Percentiles rank a stretch among this genome's conserved stretches.
phyloP scores from a whole-genome alignment of 2,797 vertebrate genomes.

The Nasua narica region DNA sequence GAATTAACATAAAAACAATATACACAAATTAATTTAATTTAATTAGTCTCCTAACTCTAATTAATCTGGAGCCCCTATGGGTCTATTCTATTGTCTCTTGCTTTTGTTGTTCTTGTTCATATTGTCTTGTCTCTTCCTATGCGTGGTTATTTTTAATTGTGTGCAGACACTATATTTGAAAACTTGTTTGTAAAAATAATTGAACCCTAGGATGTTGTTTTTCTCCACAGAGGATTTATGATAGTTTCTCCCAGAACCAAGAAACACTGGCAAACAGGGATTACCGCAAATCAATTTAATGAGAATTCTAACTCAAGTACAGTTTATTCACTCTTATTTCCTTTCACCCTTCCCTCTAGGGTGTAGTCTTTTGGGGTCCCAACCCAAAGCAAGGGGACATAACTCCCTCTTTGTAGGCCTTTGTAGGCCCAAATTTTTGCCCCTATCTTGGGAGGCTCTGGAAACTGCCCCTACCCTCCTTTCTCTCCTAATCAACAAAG shows the following conservation, averaged over 20 bases:
- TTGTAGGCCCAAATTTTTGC: background rate
- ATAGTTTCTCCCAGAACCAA: background rate
- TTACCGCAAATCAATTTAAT: background rate
- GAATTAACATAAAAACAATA: background rate
- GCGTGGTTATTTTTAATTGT: constrained; percentile 5
- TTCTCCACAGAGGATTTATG: background rate
- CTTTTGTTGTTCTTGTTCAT: background rate
- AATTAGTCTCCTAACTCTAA: background rate
- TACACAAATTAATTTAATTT: background rate
- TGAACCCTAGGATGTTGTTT: background rate
- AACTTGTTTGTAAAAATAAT: background rate
- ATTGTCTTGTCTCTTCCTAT: background rate
- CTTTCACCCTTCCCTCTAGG: background rate
- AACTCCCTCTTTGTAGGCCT: background rate
- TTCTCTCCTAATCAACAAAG: background rate
- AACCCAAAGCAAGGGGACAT: background rate
- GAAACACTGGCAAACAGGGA: background rate
- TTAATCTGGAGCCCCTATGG: background rate
- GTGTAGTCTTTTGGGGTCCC: background rate
- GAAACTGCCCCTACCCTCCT: background rate
- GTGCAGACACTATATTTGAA: background rate
- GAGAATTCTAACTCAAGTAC: background rate
- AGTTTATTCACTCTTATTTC: background rate
- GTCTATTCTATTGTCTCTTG: background rate
- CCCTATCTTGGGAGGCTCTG: background rate